A percentile compares a stretch with the other conserved stretches of the same genome.
Conservation (phyloP, 2,797 vertebrate species). For the Anguilla anguilla region DNA sequence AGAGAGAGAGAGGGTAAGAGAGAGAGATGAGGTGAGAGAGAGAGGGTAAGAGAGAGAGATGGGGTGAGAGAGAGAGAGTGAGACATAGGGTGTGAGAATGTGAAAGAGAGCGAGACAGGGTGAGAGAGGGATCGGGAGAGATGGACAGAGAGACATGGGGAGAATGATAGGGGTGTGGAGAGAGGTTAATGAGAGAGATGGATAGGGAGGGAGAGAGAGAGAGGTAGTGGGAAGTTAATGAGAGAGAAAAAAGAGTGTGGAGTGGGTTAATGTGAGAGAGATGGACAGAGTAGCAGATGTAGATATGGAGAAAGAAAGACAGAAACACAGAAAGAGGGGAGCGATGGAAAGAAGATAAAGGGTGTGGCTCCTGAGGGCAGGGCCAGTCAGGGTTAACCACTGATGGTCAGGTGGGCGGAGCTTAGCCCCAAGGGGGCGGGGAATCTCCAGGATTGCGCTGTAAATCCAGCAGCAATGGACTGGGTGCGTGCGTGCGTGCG, state of each 20-base stretch:
- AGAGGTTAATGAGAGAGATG: slow-evolving; percentile 30
- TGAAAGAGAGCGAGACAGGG: background rate
- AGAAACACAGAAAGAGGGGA: background rate
- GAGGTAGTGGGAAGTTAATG: background rate
- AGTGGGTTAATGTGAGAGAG: background rate
- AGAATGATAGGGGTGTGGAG: background rate
- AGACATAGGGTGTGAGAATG: background rate
- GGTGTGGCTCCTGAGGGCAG: slow-evolving; percentile 33
- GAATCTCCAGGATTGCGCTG: background rate
- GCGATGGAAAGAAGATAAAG: background rate
- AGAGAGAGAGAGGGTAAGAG: background rate
- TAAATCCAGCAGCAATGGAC: background rate
- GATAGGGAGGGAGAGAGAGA: slow-evolving; percentile 34
- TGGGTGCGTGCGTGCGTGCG: background rate
- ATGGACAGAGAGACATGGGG: no score
- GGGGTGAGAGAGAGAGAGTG: slow-evolving; percentile 41
- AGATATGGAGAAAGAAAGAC: background rate
- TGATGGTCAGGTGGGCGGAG: slow-evolving; percentile 47
- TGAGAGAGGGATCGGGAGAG: background rate
- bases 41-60: slow-evolving; percentile 13
- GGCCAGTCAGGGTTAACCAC: slow-evolving; percentile 10
- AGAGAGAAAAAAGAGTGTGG: no score
- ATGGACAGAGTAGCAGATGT: background rate
- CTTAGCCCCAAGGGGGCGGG: background rate
- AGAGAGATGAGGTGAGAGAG: background rate